These are phyloP conservation scores for Gallinago paraguaiae DNA, from an alignment of 2,113 vertebrate genomes.

Conservation along the genomic window DNA sequence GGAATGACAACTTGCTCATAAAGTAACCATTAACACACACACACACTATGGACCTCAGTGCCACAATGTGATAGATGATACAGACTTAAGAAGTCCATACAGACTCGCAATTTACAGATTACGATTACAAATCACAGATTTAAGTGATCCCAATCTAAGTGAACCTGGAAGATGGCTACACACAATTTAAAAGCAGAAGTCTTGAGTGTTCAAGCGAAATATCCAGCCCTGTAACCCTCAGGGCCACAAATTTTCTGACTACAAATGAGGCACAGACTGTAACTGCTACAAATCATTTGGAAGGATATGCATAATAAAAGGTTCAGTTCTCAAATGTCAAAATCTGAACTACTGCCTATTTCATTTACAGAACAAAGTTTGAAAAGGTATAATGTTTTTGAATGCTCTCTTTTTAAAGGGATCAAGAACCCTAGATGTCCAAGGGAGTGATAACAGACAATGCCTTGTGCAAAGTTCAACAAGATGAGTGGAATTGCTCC, in stretches of 20 bases:
- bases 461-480: not conserved
- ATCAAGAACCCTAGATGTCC: not conserved
- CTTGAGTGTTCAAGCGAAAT: not conserved
- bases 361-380: not conserved
- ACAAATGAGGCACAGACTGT: not conserved
- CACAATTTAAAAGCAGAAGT: not conserved
- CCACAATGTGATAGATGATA: not conserved
- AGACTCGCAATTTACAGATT: not conserved
- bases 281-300: not conserved
- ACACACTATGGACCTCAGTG: not conserved
- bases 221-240: not conserved
- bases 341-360: not conserved
- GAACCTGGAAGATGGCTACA: not conserved
- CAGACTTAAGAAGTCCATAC: rapidly evolving
- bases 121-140: not conserved
- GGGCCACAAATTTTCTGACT: not conserved
- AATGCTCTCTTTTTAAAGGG: not conserved
- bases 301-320: not conserved
- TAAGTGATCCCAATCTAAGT: not conserved
- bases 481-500: not conserved
- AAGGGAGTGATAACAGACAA: not conserved
- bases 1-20: not conserved
- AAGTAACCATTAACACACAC: not conserved
- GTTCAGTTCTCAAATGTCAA: not conserved
- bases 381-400: not conserved